These are phyloP conservation scores for Ochropleura plecta DNA, from an alignment of 2,888 invertebrate genomes.

Conservation along the genomic window DNA sequence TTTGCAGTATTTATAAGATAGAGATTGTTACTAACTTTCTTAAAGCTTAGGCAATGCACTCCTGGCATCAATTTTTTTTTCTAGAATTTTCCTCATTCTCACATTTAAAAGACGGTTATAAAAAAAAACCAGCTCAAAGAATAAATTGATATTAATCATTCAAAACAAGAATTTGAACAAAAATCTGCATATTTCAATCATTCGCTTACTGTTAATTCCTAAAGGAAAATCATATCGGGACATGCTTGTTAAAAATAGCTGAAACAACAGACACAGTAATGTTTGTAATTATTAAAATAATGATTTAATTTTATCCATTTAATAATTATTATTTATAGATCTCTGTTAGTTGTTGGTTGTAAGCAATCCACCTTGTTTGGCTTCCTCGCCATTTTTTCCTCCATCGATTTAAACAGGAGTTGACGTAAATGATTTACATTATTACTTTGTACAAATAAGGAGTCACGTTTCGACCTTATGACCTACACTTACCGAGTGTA, in stretches of 20 bases:
- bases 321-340: background rate
- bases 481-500: no score
- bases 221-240: conserved; percentile 34
- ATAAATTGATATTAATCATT: no score
- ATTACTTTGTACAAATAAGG: background rate
- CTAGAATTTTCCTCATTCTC: no score
- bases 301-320: background rate
- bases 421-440: background rate
- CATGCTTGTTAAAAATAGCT: background rate
- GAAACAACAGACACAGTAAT: background rate
- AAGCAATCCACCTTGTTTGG: background rate
- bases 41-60: no score
- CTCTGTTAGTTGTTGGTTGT: no score
- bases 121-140: no score
- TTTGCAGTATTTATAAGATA: no score
- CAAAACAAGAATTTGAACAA: background rate
- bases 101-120: no score
- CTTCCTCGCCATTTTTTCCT: background rate
- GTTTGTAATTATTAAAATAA: background rate
- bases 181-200: background rate
- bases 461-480: background rate
- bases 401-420: background rate
- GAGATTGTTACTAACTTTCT: no score
- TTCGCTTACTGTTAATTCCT: background rate
- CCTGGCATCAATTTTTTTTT: no score